Conservation (phyloP, 2,797 vertebrate species). For the Microcaecilia unicolor region DNA sequence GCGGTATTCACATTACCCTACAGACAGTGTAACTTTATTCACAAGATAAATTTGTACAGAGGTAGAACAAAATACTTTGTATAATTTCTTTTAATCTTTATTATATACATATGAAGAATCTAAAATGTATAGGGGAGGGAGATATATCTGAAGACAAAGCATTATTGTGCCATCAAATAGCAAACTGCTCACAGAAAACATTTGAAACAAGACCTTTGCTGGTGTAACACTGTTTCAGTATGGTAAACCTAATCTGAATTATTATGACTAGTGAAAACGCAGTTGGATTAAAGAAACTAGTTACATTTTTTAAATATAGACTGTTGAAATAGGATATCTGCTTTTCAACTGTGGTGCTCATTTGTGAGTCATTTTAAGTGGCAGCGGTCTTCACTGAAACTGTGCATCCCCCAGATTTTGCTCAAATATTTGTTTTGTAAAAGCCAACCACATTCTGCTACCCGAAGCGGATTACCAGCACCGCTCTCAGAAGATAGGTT, state of each 20-base stretch:
- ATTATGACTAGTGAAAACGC: slow-evolving; percentile 27
- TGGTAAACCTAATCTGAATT: slow-evolving; percentile 20
- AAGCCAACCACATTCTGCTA: no score
- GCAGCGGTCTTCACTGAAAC: no score
- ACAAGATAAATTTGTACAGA: slow-evolving; percentile 56
- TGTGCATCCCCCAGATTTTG: slow-evolving; percentile 27
- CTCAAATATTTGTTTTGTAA: no score
- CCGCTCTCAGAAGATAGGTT: slow-evolving; percentile 18
- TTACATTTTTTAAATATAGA: slow-evolving; percentile 13
- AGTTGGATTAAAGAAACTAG: slow-evolving; percentile 22
- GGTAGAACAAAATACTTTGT: slow-evolving; percentile 72
- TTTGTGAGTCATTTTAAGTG: no score
- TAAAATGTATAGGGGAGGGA: slow-evolving; percentile 15
- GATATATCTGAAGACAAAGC: slow-evolving; percentile 22
- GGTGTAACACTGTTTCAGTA: slow-evolving; percentile 36
- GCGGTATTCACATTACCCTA: slow-evolving; percentile 45
- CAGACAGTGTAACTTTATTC: slow-evolving; percentile 68
- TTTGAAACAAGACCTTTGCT: slow-evolving; percentile 36
- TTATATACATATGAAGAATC: slow-evolving; percentile 56
- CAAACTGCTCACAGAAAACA: slow-evolving; percentile 35
- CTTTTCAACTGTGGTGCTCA: no score
- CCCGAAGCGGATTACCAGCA: slow-evolving; percentile 25
- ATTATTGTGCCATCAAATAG: slow-evolving; percentile 33
- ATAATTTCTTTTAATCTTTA: slow-evolving; percentile 31
- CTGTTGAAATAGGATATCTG: no score